These are phyloP conservation scores for Alethe diademata DNA, from an alignment of 2,113 vertebrate species.

Conservation along the genomic window DNA sequence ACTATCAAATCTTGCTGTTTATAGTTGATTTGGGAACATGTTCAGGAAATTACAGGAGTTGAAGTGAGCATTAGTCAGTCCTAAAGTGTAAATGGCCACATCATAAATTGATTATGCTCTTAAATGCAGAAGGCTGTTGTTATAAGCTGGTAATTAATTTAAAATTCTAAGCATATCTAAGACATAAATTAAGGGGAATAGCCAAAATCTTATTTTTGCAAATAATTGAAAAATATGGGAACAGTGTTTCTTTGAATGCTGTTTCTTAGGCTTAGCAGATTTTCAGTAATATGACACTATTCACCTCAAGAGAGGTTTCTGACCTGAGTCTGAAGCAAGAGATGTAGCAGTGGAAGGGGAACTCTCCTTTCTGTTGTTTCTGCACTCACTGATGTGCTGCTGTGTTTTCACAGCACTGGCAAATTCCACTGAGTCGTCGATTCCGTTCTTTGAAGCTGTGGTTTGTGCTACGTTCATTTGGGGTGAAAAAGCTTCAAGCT, in stretches of 20 bases:
- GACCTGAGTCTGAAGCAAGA: background rate
- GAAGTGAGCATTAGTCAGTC: background rate
- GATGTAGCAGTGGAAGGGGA: background rate
- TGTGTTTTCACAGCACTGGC: conserved; percentile 87
- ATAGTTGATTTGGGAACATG: background rate
- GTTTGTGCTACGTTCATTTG: conserved; percentile 96
- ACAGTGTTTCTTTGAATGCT: background rate
- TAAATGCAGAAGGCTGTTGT: background rate
- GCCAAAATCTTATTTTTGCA: background rate
- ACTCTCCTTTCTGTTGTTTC: background rate
- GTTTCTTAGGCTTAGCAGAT: background rate
- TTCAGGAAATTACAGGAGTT: background rate
- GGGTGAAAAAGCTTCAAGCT: conserved; percentile 90
- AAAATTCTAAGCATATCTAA: background rate
- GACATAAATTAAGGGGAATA: background rate
- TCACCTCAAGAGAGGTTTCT: background rate
- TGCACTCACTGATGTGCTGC: background rate
- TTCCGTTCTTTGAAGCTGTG: conserved; percentile 96
- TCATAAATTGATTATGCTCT: background rate
- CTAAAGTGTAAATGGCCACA: background rate
- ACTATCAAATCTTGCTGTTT: background rate
- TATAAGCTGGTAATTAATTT: background rate
- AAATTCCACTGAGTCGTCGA: conserved; percentile 92
- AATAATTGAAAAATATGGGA: background rate
- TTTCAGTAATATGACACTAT: background rate